These are phyloP conservation scores for Synanthedon tipuliformis DNA, from an alignment of 2,888 invertebrate genomes.

Conservation along the genomic window DNA sequence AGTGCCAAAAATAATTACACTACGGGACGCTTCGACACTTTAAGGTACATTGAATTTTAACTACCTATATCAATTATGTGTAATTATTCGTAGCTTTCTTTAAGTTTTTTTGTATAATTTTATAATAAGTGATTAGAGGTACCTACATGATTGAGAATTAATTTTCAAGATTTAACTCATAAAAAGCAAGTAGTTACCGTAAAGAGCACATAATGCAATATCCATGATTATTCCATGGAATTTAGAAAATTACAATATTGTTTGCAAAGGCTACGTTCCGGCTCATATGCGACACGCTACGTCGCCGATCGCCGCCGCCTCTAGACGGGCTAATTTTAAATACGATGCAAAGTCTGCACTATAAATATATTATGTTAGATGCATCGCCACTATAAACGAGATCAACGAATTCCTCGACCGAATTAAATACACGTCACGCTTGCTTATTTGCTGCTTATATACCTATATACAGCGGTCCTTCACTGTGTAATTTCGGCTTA, in stretches of 20 bases:
- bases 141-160: background rate
- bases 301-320: conserved; percentile 14
- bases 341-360: conserved; percentile 17
- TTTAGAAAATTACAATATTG: conserved; percentile 23
- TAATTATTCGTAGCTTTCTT: too few species aligned
- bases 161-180: background rate
- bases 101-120: too few species aligned
- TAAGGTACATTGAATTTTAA: too few species aligned
- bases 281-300: conserved; percentile 36
- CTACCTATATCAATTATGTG: too few species aligned
- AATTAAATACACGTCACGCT: background rate
- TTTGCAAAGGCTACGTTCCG: conserved; percentile 32
- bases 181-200: background rate
- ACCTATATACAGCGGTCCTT: too few species aligned
- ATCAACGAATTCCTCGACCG: background rate
- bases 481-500: too few species aligned
- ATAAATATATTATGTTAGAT: conserved; percentile 16
- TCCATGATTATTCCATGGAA: conserved; percentile 6
- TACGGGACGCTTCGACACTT: too few species aligned
- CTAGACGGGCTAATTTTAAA: conserved; percentile 16
- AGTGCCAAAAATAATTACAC: conserved; percentile 23
- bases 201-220: background rate
- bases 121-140: too few species aligned
- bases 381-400: conserved; percentile 3
- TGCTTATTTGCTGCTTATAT: too few species aligned